Evolutionary conservation across 2,888 invertebrate genomes (phyloP).

Genomic region (Galeopsomyia nigrocyanea): DNA sequence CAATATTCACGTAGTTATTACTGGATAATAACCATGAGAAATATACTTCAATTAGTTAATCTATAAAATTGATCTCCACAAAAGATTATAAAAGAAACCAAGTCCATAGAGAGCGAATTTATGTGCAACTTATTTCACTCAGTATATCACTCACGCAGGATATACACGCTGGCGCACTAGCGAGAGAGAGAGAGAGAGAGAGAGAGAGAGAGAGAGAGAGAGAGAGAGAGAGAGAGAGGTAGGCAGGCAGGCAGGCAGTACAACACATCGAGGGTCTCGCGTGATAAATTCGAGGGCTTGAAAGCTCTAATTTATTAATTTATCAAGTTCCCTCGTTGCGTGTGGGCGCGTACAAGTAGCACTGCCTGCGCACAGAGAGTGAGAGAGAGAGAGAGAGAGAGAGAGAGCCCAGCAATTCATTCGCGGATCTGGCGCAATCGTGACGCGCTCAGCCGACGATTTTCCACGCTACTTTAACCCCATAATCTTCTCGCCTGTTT

Average conservation of each 20-base stretch:
- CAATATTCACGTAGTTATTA: too few relatives aligned
- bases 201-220: conserved; percentile 7
- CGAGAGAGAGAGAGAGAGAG: conserved; percentile 47
- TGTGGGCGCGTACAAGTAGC: background rate
- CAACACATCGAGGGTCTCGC: conserved; percentile 49
- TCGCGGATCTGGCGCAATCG: conserved; percentile 40
- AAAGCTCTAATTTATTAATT: conserved; percentile 62
- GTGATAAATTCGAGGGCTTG: conserved; percentile 61
- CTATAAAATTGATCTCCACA: too few relatives aligned
- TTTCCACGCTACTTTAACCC: conserved; percentile 34
- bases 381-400: background rate
- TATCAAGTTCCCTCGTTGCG: conserved; percentile 52
- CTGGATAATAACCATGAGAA: too few relatives aligned
- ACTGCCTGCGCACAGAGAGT: background rate
- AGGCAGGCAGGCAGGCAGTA: background rate
- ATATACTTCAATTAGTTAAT: too few relatives aligned
- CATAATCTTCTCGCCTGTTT: conserved; percentile 34
- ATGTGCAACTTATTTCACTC: too few relatives aligned
- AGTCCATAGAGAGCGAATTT: too few relatives aligned
- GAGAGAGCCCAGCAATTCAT: conserved; percentile 38
- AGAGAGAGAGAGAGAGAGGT: conserved; percentile 42
- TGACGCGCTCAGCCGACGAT: conserved; percentile 21
- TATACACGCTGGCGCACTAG: conserved; percentile 41
- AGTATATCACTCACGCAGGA: background rate
- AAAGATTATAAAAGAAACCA: too few relatives aligned